A percentile compares a stretch with the other conserved stretches of the same genome.
These are phyloP conservation scores for Chrysocyon brachyurus DNA, from an alignment of 2,797 vertebrate genomes.

Conservation along the genomic window DNA sequence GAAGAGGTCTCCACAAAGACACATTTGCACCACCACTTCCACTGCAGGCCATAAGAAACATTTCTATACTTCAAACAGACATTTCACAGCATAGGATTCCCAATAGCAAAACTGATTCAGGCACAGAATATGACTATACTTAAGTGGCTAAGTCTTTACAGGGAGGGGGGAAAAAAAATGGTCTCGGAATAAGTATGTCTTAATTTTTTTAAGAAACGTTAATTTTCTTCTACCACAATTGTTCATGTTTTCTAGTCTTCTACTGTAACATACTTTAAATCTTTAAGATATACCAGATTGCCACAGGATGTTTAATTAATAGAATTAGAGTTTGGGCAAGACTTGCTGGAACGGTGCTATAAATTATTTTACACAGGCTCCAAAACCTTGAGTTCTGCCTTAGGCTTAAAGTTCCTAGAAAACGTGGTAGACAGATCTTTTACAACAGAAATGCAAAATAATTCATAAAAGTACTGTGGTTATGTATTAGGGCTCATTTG, in stretches of 20 bases:
- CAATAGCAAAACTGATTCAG: neutral
- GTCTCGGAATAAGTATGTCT: neutral
- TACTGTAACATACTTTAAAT: constrained; percentile 71
- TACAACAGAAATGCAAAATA: constrained; percentile 83
- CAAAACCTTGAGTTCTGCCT: constrained; percentile 83
- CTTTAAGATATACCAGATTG: constrained; percentile 81
- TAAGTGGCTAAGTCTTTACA: constrained; percentile 23
- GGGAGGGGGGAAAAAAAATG: neutral
- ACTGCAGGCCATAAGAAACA: neutral
- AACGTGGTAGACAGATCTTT: constrained; percentile 81
- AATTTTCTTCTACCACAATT: constrained; percentile 66
- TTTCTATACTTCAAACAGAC: constrained; percentile 33
- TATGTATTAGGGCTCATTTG: constrained; percentile 73
- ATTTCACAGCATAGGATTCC: neutral
- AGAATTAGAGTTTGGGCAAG: constrained; percentile 82
- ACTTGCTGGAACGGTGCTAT: constrained; percentile 82
- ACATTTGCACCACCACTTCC: neutral
- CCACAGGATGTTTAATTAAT: constrained; percentile 85
- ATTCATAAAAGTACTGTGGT: constrained; percentile 78
- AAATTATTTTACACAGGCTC: constrained; percentile 85
- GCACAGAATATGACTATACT: neutral
- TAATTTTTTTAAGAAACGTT: constrained; percentile 4
- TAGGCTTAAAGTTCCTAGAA: constrained; percentile 85
- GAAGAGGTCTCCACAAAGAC: neutral
- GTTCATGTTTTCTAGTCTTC: constrained; percentile 61